Evolutionary conservation across 2,113 vertebrate species (phyloP), one percentile per base, ranked within the genome.

Genomic region (Amazona vittata): DNA sequence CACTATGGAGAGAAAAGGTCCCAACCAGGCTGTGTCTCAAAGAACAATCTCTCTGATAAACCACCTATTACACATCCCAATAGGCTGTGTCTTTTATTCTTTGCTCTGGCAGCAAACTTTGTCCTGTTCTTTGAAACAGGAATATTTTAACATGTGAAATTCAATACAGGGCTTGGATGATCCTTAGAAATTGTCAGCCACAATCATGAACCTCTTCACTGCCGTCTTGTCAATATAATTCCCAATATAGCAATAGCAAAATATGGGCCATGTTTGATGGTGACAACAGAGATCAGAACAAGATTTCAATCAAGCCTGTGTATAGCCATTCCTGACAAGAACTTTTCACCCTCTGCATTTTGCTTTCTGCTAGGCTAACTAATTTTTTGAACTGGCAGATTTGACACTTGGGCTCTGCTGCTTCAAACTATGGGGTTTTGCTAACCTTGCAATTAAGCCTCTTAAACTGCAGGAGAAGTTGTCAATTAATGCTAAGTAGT

Each of bases 401-500:
- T 93, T 96, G 96, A 95, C 96, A 95, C 86, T 73, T 76, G 52
- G 86, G 83, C 65, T 95, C 77, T 84, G 83, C 83, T 82, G 49
- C 86, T 95, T 92, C 73, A 93, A 82, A 76, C 80, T 85, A 57
- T 82, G 69, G 77, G 77, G 74, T 82, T 94, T 83, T 91, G 41
- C 60, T 94, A 96, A 96, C 94, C 96, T 97, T 91, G 83, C 89
- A 97, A 96, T 97, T 96, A 97, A 95, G 81, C 75, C 86, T 96
- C 80, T 96, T 69, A 91, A 19, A 7, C 47, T 39, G 69, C n/a
- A 73, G 71, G 35, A 96, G 83, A 86, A 86, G 83, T 92, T 95
- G 96, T 95, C 96, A 96, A 95, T 97, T 97, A 96, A 97, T 89
- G 92, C 83, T 74, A 94, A 96, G 83, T 89, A 89, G 86, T 96